phyloP scores from a whole-genome alignment of 2,888 invertebrate genomes.

The Parnassius smintheus region DNA sequence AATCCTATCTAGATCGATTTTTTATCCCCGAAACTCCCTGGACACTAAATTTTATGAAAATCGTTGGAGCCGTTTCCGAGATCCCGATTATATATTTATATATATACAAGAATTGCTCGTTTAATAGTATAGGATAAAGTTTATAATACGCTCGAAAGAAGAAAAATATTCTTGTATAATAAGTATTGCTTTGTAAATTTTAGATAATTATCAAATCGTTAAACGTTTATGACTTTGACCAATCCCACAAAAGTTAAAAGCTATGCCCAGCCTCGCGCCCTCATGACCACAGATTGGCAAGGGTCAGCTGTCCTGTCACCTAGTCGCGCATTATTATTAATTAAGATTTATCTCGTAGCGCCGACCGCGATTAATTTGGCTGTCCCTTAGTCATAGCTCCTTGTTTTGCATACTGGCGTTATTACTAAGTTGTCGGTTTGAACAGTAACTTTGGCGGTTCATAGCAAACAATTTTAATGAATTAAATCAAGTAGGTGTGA shows the following conservation, averaged over 20 bases:
- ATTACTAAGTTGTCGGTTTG: slow-evolving; percentile 38
- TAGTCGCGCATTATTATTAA: slow-evolving; percentile 65
- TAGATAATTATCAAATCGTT: no score
- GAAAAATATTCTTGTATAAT: no score
- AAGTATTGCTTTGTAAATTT: no score
- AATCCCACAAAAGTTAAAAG: slow-evolving; percentile 13
- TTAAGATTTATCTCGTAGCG: slow-evolving; percentile 62
- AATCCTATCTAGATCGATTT: no score
- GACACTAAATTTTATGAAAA: no score
- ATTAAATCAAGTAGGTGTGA: slow-evolving; percentile 16
- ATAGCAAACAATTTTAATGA: slow-evolving; percentile 23
- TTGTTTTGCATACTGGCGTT: slow-evolving; percentile 38
- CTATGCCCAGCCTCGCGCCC: slow-evolving; percentile 36
- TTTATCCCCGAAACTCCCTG: no score
- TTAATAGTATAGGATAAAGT: no score
- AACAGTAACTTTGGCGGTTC: slow-evolving; percentile 37
- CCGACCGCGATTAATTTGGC: slow-evolving; percentile 49
- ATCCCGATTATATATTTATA: no score
- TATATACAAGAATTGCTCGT: no score
- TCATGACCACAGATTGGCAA: slow-evolving; percentile 58
- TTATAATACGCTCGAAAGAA: no score
- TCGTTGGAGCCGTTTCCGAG: no score
- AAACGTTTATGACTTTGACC: slow-evolving; percentile 4
- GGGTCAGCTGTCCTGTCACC: slow-evolving; percentile 66
- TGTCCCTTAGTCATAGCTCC: slow-evolving; percentile 41